Evolutionary conservation across 2,797 vertebrate genomes (phyloP), one percentile per base, ranked within the genome.

Genomic region (Holocentrus rufus): DNA sequence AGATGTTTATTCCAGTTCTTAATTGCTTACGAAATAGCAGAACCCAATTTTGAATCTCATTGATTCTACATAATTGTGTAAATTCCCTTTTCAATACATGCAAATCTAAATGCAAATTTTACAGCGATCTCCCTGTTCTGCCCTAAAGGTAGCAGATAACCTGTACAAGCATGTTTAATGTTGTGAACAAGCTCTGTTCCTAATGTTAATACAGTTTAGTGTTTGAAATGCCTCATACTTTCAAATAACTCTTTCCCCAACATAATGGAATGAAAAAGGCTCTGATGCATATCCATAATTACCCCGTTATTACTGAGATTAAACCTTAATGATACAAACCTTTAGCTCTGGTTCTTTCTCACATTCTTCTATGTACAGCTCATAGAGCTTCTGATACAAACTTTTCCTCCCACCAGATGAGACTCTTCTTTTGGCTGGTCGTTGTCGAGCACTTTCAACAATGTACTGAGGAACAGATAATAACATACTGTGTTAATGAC

Each of bases 331-430:
- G n/a, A 60, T 5, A 88, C 90, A 65, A 94, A 99, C 98, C 97
- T 99, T 99, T 88, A 98, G 93, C 86, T 99, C 98, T 61, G 98
- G 98, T 83, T 99, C 98, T 90, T 97, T 99, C 91, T 99, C 98
- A 95, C 97, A 99, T 95, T 99, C 97, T 89, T 99, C 98, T 85
- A 97, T 94, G 91, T 98, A 98, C 53, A 99, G 90, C 89, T 99
- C 98, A 94, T 98, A 97, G 77, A 99, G 95, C 90, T 99, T 99
- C 92, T 99, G 97, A 94, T 98, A 97, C 76, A 99, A 92, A 85
- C 97, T 98, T 92, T 98, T 99, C 91, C 95, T 93, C 59, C 91
- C 94, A 3, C 91, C 87, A 1, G 97, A 96, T 69, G 95, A 94
- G 77, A 94, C 90, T 91, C 97, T 97, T 89, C 95, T 95, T 93